phyloP scores from a whole-genome alignment of 2,797 vertebrate species.

The Pseudochirops corinnae region DNA sequence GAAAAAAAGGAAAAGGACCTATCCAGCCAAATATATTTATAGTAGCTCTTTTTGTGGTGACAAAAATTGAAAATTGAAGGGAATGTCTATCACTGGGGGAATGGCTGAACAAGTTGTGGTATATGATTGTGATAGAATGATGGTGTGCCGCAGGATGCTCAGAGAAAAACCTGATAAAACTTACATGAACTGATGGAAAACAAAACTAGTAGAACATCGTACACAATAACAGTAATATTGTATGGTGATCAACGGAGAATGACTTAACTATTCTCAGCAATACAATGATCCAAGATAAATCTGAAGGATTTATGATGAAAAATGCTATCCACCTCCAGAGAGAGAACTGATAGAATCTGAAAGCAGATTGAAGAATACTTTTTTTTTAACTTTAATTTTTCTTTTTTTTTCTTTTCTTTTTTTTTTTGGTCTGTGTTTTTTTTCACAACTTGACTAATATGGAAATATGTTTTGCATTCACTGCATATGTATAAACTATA shows the following conservation, averaged over 20 bases:
- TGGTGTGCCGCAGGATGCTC: neutral
- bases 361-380: neutral
- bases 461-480: neutral
- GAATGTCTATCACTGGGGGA: neutral
- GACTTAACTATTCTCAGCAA: neutral
- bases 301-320: neutral
- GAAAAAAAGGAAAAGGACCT: too few relatives aligned
- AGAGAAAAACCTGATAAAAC: neutral
- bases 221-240: neutral
- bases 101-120: neutral
- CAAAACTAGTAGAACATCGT: neutral
- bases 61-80: neutral
- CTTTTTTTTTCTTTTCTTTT: neutral
- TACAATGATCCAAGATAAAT: neutral
- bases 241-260: neutral
- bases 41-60: neutral
- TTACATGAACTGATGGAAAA: neutral
- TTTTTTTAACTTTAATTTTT: neutral
- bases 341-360: neutral
- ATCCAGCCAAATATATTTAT: neutral
- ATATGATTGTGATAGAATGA: neutral
- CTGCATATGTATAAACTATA: too few relatives aligned
- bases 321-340: neutral
- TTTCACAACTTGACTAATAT: neutral
- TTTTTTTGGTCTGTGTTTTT: neutral